phyloP scores from a whole-genome alignment of 2,888 invertebrate genomes.

The Himalopsyche kuldschensis region DNA sequence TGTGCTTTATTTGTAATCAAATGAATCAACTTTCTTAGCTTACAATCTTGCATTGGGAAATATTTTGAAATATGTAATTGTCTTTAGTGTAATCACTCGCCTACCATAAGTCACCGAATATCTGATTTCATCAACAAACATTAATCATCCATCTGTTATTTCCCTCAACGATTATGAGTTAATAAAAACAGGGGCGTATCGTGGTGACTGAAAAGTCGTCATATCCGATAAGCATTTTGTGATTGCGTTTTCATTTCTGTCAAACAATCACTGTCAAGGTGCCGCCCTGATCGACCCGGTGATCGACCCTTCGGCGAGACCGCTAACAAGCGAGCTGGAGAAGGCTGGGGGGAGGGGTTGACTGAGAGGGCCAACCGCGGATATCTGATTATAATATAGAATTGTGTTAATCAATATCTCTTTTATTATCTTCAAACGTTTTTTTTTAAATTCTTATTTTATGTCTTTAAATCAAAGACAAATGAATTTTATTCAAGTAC shows the following conservation, averaged over 20 bases:
- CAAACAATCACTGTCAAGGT: conserved; percentile 34
- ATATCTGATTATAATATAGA: not conserved
- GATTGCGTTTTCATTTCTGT: conserved; percentile 32
- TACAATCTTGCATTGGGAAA: no score
- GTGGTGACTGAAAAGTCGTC: conserved; percentile 1
- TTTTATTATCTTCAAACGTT: no score
- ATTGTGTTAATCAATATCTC: no score
- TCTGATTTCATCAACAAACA: not conserved
- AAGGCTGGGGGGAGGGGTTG: not conserved
- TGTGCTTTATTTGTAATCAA: no score
- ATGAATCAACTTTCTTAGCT: no score
- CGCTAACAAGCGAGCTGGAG: not conserved
- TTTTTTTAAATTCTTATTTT: no score
- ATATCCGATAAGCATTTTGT: conserved; percentile 18
- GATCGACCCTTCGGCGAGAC: not conserved
- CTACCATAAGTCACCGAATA: not conserved
- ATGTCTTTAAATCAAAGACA: no score
- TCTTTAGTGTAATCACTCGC: not conserved
- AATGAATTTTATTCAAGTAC: no score
- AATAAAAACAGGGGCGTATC: not conserved
- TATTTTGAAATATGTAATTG: no score
- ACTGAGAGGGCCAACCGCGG: not conserved
- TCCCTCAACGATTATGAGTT: not conserved
- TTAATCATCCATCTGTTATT: conserved; percentile 1
- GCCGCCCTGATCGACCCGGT: conserved; percentile 11